Evolutionary conservation across 2,797 vertebrate genomes (phyloP), one percentile per base, ranked within the genome.

Genomic region (Pseudotriccus pelzelni): DNA sequence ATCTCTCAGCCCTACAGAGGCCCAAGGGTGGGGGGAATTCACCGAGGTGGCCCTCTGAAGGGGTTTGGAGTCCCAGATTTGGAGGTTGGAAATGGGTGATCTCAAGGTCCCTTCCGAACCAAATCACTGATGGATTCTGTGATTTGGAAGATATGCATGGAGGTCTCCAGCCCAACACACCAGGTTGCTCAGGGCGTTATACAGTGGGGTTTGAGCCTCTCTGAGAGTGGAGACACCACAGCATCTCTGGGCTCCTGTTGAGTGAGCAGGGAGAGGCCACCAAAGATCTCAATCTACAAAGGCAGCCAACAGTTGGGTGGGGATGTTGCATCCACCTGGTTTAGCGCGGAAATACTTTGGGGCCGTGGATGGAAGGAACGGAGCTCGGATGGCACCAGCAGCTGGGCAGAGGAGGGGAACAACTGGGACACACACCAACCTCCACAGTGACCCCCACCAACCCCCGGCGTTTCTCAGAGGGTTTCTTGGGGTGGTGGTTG

Each of bases 321-420:
- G 19, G 41, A 11, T 39, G 52, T 32, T 52, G 22, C n/a, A 32
- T 7, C 50, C 69, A 6, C 36, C 30, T 41, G 28, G 5, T 14
- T 24, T 16, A 52, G 49, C 28, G 2, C 0, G 4, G 17, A 76
- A 47, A 69, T 17, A 1, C 36, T 1, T 11, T 0, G 0, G 49
- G 25, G 27, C 18, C 12, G 32, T 0, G 22, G 30, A 2, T 19
- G 82, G 53, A 18, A 27, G 58, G 55, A 68, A 1, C 58, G 3
- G 50, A 32, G 8, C 49, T 68, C 0, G 0, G 53, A 1, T 16
- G 64, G 41, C 74, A 60, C 6, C 44, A 28, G 56, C 10, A 17
- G n/a, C 43, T 0, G 0, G 44, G 37, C 53, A 81, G 66, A 63
- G 39, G 53, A 63, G 39, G 46, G 60, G 44, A 52, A 34, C 20